Conservation (phyloP, 1,140 invertebrate genomes). For the Lucilia cuprina region DNA sequence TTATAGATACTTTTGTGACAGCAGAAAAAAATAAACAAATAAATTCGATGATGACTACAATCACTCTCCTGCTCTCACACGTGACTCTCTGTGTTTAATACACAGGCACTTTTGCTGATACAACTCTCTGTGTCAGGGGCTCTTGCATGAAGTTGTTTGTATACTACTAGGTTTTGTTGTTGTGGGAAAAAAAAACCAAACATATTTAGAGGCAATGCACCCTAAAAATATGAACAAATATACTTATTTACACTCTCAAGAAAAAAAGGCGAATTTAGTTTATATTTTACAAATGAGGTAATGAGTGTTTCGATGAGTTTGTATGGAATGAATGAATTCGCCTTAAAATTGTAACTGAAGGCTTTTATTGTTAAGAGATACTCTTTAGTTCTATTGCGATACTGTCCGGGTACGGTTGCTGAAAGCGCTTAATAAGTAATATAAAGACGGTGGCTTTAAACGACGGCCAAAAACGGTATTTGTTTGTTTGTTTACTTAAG, state of each 20-base stretch:
- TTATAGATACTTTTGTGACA: neutral
- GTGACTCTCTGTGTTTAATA: neutral
- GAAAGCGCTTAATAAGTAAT: neutral
- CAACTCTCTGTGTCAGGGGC: neutral
- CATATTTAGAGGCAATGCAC: neutral
- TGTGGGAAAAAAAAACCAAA: neutral
- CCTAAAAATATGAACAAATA: neutral
- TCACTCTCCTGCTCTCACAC: neutral
- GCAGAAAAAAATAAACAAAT: neutral
- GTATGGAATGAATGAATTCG: neutral
- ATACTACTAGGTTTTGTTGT: neutral
- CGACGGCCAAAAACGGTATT: neutral
- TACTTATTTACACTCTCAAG: no score
- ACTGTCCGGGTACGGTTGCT: conserved; percentile 26
- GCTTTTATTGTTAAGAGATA: neutral
- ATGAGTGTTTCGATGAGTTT: neutral
- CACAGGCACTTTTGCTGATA: neutral
- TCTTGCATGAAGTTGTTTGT: neutral
- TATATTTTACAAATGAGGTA: neutral
- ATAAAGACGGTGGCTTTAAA: neutral
- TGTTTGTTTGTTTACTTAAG: neutral
- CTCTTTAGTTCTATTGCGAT: conserved; percentile 24
- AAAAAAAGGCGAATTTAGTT: neutral
- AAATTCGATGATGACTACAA: neutral
- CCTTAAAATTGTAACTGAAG: neutral